Percentiles rank a stretch among this genome's conserved stretches.
These are phyloP conservation scores for Euleptes europaea DNA, from an alignment of 2,113 vertebrate genomes.

Conservation along the genomic window DNA sequence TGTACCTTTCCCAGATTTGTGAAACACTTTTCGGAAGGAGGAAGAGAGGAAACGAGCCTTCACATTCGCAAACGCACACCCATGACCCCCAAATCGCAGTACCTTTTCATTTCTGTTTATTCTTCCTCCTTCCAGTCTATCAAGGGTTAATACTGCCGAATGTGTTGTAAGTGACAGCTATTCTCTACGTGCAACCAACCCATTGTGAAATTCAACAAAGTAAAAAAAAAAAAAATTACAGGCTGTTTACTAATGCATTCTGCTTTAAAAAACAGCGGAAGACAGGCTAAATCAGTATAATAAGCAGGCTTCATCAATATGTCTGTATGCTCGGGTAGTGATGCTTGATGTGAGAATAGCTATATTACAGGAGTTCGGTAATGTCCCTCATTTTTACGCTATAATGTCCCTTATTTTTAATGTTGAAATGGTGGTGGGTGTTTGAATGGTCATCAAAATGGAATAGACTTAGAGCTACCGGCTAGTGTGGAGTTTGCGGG, in stretches of 20 bases:
- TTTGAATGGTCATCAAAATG: background rate
- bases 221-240: too few relatives aligned
- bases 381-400: background rate
- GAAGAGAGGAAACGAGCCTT: too few relatives aligned
- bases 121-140: background rate
- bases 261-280: background rate
- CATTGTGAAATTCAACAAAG: background rate
- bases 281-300: background rate
- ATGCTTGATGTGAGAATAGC: background rate
- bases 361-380: background rate
- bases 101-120: background rate
- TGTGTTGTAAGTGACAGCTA: background rate
- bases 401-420: background rate
- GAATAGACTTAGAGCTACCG: background rate
- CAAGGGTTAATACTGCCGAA: background rate
- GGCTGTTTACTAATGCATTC: background rate
- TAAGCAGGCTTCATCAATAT: background rate
- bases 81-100: background rate
- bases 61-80: too few relatives aligned
- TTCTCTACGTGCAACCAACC: background rate
- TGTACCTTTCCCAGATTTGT: too few relatives aligned
- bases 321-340: background rate
- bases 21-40: too few relatives aligned
- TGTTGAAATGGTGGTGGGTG: background rate
- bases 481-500: too few relatives aligned